A percentile compares a stretch with the other conserved stretches of the same genome.
Conservation (phyloP, 2,797 vertebrate species). For the Parambassis ranga region DNA sequence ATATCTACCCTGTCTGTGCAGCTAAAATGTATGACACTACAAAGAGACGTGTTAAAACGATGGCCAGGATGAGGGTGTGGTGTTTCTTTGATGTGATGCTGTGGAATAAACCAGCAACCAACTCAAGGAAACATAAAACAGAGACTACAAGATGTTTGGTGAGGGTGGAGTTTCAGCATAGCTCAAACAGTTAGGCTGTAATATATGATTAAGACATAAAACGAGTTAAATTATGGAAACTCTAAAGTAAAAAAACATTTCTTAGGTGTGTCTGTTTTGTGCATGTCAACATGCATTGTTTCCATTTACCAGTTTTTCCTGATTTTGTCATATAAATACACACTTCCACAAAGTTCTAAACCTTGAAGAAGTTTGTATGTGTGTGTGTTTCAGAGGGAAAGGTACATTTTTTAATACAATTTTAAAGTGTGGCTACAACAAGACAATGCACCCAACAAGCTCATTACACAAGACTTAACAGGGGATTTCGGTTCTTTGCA, state of each 20-base stretch:
- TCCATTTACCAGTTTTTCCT: not conserved
- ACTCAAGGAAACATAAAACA: constrained; percentile 5
- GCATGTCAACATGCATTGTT: not conserved
- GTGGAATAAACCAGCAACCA: constrained; percentile 24
- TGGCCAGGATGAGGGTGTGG: constrained; percentile 32
- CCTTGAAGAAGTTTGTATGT: not conserved
- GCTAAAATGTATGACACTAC: constrained; percentile 1
- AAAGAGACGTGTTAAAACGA: not conserved
- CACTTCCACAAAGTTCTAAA: not conserved
- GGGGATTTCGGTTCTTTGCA: not conserved
- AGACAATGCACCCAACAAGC: not conserved
- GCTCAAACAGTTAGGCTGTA: not conserved
- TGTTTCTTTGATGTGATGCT: constrained; percentile 27
- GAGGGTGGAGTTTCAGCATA: not conserved
- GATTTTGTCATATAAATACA: not conserved
- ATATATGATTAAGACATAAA: not conserved
- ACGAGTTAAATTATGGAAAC: too few species aligned
- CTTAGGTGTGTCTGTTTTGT: not conserved
- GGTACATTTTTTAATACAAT: not conserved
- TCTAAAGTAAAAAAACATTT: not conserved
- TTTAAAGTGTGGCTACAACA: not conserved
- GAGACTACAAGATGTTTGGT: not conserved
- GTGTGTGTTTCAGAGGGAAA: not conserved
- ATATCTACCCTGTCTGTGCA: not conserved
- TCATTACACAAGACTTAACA: constrained; percentile 28